Evolutionary conservation across 2,888 invertebrate genomes (phyloP).

Genomic region (Hypselothyrea guttata): DNA sequence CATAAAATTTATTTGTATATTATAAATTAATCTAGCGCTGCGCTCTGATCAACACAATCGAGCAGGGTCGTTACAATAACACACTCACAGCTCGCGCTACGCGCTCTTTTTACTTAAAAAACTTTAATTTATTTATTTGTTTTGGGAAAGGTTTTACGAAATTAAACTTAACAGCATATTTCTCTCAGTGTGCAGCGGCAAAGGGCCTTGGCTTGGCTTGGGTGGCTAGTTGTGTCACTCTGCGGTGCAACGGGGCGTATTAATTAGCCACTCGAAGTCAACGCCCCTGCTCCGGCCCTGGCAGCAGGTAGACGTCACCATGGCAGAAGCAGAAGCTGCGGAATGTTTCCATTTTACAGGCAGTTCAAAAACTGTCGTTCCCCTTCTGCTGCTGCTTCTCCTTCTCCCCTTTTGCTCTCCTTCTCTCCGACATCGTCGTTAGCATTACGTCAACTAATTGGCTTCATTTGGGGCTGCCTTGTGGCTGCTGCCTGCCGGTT

Average conservation of each 20-base stretch:
- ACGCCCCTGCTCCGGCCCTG: constrained; percentile 26
- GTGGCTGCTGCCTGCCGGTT: constrained; percentile 48
- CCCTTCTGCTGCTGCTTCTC: constrained; percentile 1
- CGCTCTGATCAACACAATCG: no score
- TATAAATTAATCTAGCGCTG: no score
- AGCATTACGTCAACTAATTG: constrained; percentile 75
- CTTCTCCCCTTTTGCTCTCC: background rate
- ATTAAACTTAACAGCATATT: no score
- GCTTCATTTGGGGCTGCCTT: constrained; percentile 75
- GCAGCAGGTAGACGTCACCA: constrained; percentile 22
- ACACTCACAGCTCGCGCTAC: no score
- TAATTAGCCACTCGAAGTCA: constrained; percentile 72
- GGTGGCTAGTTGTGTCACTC: constrained; percentile 61
- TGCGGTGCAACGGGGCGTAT: constrained; percentile 74
- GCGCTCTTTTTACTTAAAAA: no score
- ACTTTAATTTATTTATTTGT: no score
- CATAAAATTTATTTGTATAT: no score
- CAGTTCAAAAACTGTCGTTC: constrained; percentile 67
- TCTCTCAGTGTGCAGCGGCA: no score
- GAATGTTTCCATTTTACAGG: constrained; percentile 69
- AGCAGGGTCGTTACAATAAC: no score
- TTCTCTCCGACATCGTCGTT: constrained; percentile 49
- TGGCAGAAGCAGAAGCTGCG: background rate
- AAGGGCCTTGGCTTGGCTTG: constrained; percentile 7
- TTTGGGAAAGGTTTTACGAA: no score